Conservation (phyloP, 2,888 invertebrate species). For the Arge pagana region DNA sequence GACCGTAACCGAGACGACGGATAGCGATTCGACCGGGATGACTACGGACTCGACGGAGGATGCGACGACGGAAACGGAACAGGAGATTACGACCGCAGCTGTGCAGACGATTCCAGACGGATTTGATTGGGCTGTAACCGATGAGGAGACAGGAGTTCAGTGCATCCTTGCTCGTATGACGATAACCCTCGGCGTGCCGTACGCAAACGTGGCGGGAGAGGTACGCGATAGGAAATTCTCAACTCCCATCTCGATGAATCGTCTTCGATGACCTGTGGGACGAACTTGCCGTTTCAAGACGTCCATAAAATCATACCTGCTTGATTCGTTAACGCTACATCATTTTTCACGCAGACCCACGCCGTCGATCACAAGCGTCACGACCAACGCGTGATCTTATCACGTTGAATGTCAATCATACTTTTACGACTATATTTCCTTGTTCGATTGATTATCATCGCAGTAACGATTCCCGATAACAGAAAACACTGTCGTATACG, state of each 20-base stretch:
- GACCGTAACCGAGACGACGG: background rate
- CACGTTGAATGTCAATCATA: too few species aligned
- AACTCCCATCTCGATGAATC: too few species aligned
- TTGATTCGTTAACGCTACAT: conserved; percentile 1
- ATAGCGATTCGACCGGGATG: background rate
- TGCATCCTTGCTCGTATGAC: conserved; percentile 34
- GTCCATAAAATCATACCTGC: too few species aligned
- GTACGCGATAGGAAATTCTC: conserved; percentile 25
- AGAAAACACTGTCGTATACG: too few species aligned
- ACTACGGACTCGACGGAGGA: background rate
- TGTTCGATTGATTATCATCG: too few species aligned
- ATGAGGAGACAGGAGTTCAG: conserved; percentile 24
- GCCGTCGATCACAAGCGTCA: too few species aligned
- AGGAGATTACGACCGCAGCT: background rate
- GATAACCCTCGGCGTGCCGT: conserved; percentile 29
- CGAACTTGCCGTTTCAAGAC: too few species aligned
- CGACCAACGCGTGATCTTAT: too few species aligned
- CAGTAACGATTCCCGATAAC: too few species aligned
- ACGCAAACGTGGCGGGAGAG: conserved; percentile 26
- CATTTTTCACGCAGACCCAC: too few species aligned
- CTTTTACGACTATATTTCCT: too few species aligned
- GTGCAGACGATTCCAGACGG: background rate
- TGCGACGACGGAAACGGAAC: background rate
- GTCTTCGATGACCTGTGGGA: too few species aligned
- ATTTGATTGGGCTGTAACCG: conserved; percentile 29